Evolutionary conservation across 2,888 invertebrate species (phyloP).

Genomic region (Gari tellinella): DNA sequence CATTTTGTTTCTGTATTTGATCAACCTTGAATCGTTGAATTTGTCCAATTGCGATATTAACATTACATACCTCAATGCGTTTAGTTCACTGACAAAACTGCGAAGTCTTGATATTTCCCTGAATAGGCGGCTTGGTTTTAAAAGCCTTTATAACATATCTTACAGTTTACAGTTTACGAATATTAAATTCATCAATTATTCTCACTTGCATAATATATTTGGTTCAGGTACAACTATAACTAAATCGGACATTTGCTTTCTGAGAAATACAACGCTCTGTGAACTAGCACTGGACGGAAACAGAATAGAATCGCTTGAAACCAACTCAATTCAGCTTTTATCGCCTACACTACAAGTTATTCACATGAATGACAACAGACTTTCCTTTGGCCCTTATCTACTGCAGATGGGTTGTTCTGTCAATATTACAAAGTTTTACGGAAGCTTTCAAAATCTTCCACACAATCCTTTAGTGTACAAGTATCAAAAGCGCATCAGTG

Average conservation of each 20-base stretch:
- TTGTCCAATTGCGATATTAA: constrained; percentile 23
- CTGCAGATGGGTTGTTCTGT: constrained; percentile 16
- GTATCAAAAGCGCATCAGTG: constrained; percentile 1
- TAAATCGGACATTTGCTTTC: constrained; percentile 15
- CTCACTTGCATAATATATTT: constrained; percentile 24
- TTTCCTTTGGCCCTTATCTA: constrained; percentile 16
- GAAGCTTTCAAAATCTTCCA: neutral
- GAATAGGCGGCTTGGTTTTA: constrained; percentile 31
- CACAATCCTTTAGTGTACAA: neutral
- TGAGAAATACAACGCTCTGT: constrained; percentile 27
- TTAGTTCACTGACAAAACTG: constrained; percentile 8
- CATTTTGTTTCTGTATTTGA: neutral
- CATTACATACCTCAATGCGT: constrained; percentile 21
- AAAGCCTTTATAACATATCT: constrained; percentile 15
- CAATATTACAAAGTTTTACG: constrained; percentile 8
- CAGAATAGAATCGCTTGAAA: constrained; percentile 24
- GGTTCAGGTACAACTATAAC: constrained; percentile 1
- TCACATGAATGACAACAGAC: constrained; percentile 15
- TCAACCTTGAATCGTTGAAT: neutral
- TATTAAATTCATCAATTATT: constrained; percentile 20
- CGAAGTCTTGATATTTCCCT: constrained; percentile 25
- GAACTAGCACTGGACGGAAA: constrained; percentile 29
- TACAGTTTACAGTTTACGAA: constrained; percentile 34
- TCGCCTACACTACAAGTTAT: constrained; percentile 21
- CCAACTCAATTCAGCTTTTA: constrained; percentile 5